Percentiles rank a stretch among this genome's conserved stretches.
Conservation (phyloP, 2,113 vertebrate species). For the Plecotus auritus region DNA sequence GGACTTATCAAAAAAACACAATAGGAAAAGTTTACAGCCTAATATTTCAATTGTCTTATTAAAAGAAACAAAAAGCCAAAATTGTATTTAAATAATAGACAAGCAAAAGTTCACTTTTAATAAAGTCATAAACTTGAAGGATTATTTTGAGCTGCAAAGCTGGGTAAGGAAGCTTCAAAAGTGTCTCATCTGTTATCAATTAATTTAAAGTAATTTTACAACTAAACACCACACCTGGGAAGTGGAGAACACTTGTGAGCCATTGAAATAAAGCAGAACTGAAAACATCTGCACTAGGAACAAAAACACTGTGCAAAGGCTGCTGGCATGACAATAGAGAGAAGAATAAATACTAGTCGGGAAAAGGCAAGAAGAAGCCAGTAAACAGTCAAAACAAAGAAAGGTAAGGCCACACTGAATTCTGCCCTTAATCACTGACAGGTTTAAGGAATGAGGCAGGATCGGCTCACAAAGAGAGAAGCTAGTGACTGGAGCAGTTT, state of each 20-base stretch:
- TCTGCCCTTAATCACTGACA: constrained; percentile 81
- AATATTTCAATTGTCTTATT: constrained; percentile 51
- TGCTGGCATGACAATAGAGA: constrained; percentile 54
- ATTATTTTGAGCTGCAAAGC: constrained; percentile 52
- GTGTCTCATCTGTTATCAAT: constrained; percentile 44
- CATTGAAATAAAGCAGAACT: constrained; percentile 46
- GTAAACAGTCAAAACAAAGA: constrained; percentile 77
- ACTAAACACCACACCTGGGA: constrained; percentile 62
- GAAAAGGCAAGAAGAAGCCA: constrained; percentile 78
- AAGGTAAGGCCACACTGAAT: constrained; percentile 86
- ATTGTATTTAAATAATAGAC: constrained; percentile 33
- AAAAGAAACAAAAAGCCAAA: constrained; percentile 48
- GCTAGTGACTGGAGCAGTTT: constrained; percentile 30
- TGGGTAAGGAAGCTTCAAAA: constrained; percentile 45
- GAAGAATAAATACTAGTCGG: constrained; percentile 54
- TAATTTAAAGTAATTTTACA: constrained; percentile 17
- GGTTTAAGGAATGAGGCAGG: constrained; percentile 78
- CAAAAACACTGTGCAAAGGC: constrained; percentile 66
- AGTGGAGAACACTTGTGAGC: constrained; percentile 67
- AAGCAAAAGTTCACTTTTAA: constrained; percentile 43
- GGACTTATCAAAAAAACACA: not conserved
- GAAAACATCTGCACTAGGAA: constrained; percentile 57
- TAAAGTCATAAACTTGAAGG: constrained; percentile 59
- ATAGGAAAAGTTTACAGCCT: constrained; percentile 24
- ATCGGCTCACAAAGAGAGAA: constrained; percentile 64